A percentile compares a stretch with the other conserved stretches of the same genome.
Evolutionary conservation across 2,113 vertebrate genomes (phyloP).

Genomic region (Cyanocitta stelleri): DNA sequence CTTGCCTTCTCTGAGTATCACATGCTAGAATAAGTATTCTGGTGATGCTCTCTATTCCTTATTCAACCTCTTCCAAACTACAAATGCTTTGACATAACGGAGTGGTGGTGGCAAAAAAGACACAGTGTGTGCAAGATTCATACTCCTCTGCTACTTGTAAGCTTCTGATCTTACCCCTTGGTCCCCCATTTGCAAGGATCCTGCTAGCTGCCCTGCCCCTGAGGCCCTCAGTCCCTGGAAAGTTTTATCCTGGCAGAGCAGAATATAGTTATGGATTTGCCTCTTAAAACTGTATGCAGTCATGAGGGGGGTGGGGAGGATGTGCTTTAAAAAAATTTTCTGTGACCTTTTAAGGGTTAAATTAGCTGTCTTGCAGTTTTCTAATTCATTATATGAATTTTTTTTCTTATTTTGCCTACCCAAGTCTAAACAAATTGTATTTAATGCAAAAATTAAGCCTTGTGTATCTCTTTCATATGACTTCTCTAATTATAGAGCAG

Average conservation of each 20-base stretch:
- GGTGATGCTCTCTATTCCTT: not conserved
- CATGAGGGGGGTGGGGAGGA: not conserved
- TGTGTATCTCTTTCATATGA: slow-evolving; percentile 67
- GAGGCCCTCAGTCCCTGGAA: not conserved
- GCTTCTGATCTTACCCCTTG: not conserved
- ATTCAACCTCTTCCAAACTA: not conserved
- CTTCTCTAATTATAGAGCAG: slow-evolving; percentile 71
- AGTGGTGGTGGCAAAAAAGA: not conserved
- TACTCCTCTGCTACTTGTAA: not conserved
- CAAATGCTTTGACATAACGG: not conserved
- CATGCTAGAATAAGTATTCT: not conserved
- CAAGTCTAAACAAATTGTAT: slow-evolving; percentile 52
- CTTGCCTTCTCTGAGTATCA: not conserved
- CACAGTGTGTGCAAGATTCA: not conserved
- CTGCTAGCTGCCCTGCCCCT: not conserved
- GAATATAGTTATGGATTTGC: not conserved
- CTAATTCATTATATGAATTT: not conserved
- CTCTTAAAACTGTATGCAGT: not conserved
- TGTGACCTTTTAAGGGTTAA: not conserved
- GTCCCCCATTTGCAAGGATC: not conserved
- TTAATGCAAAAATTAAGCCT: slow-evolving; percentile 62
- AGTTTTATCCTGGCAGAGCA: not conserved
- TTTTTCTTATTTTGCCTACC: slow-evolving; percentile 18
- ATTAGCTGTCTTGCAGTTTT: not conserved
- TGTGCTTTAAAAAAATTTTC: not conserved